Base-by-base conservation (phyloP, 2,113 vertebrate genomes). In the Conger conger region DNA sequence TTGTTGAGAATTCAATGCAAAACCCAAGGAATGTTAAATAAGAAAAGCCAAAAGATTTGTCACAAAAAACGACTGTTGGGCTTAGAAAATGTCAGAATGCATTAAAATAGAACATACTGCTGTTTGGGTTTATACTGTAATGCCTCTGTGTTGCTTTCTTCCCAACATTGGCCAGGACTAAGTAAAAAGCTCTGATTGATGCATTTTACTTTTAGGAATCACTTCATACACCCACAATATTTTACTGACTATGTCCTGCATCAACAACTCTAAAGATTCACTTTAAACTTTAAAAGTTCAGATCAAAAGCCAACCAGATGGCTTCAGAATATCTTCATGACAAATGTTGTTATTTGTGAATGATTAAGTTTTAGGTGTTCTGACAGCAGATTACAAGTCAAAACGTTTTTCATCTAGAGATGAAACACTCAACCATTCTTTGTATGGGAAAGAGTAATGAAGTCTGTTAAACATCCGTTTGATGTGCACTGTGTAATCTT, bases 1-100 rank as follows among this genome's bases (percentile, higher is more conserved):
- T 73, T 73, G 9, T 33, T 73, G n/a, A 63, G 79, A 80, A 40
- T 80, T 45, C 23, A 80, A 36, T 45, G 38, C 79, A 80, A 80
- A 80, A 45, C 79, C 42, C 37, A 45, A 45, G 79, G 37, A 80
- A 80, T 80, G 42, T 80, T 50, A 42, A 80, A n/a, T 20, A 20
- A 27, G 20, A 11, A 36, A 50, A 50, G 9, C 37, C 3, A 38
- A 79, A n/a, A 80, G 38, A 38, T 15, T 80, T 45, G 3, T 80
- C 23, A n/a, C 79, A 42, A 8, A 45, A 27, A 42, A 18, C 57
- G 2, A 63, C 57, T 50, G 45, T 50, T 27, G 2, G 9, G 57
- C 57, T 63, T 8, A 27, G 57, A 18, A 33, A 33, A 33, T n/a
- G 6, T 33, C n/a, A n/a, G 68, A 73, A 73, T 30, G 8, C n/a